Evolutionary conservation across 2,888 invertebrate genomes (phyloP), one percentile per base, ranked within the genome.

Genomic region (Tenthredo notha): DNA sequence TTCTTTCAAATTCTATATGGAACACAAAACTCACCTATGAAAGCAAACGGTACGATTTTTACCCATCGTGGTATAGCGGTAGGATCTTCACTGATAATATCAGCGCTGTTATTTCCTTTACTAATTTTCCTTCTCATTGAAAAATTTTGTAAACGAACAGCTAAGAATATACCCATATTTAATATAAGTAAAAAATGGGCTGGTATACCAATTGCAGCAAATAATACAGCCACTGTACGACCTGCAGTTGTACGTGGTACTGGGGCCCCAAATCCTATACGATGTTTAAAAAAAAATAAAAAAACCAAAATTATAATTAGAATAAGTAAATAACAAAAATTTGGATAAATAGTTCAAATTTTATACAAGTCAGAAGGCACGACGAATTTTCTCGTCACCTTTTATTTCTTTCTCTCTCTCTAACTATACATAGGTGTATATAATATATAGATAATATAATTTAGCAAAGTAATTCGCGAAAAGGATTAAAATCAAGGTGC

Each of bases 241-340:
- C 96, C 96, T 89, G 94, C 93, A 4, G 95, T 91, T 0, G 96
- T 96, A 33, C 96, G 94, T 0, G 96, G 96, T 5, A 96, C 96
- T 0, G 96, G 96, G 0, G 96, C 96, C 0, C 96, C 96, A 89
- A 96, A 96, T 87, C 96, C 96, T 96, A 90, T n/a, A n/a, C 0
- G 1, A 21, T 7, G 2, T 37, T 7, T 0, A 7, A 37, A 37
- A 37, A 0, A 61, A 3, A 12, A 33, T 15, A 33, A 33, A 33
- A 33, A 33, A 33, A 33, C 0, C 1, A 33, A 33, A 33, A 33
- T 33, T 2, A 33, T 33, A 33, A 33, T 33, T 2, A 33, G 2
- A 77, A 18, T 9, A 54, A 61, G 37, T 18, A 58, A 21, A 37
- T 61, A 40, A 15, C 7, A 15, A 80, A 21, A 37, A 37, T 37